phyloP scores from a whole-genome alignment of 2,888 invertebrate species.

The Blastobasis lacticolella region DNA sequence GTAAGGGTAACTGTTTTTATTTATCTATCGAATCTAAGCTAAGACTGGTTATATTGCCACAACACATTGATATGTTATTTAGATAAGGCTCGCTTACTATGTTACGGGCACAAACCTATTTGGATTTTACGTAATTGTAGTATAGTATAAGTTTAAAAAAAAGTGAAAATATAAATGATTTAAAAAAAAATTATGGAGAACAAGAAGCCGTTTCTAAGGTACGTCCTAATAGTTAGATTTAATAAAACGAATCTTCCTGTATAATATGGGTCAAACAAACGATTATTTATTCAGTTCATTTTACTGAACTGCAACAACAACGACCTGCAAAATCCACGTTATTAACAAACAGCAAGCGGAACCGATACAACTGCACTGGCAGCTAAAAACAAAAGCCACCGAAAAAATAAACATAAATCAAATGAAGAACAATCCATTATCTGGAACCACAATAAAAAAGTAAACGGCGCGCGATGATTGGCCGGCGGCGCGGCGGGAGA shows the following conservation, averaged over 20 bases:
- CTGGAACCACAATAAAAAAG: conserved; percentile 59
- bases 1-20: background rate
- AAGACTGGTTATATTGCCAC: too few species aligned
- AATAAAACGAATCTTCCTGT: too few species aligned
- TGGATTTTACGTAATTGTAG: too few species aligned
- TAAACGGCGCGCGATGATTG: conserved; percentile 48
- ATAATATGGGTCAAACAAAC: too few species aligned
- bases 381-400: conserved; percentile 23
- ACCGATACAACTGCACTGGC: conserved; percentile 8
- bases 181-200: too few species aligned
- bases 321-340: background rate
- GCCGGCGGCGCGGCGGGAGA: conserved; percentile 43
- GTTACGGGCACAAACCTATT: too few species aligned
- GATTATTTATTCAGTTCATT: background rate
- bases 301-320: background rate
- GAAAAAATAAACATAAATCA: conserved; percentile 59
- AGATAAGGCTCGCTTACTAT: too few species aligned
- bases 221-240: too few species aligned
- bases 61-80: too few species aligned
- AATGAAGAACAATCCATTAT: conserved; percentile 72
- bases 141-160: too few species aligned
- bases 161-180: too few species aligned
- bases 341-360: background rate
- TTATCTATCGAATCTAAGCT: background rate
- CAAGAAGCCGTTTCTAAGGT: too few species aligned